Base-by-base conservation (phyloP, 2,888 invertebrate genomes). In the Bombylius discolor region DNA sequence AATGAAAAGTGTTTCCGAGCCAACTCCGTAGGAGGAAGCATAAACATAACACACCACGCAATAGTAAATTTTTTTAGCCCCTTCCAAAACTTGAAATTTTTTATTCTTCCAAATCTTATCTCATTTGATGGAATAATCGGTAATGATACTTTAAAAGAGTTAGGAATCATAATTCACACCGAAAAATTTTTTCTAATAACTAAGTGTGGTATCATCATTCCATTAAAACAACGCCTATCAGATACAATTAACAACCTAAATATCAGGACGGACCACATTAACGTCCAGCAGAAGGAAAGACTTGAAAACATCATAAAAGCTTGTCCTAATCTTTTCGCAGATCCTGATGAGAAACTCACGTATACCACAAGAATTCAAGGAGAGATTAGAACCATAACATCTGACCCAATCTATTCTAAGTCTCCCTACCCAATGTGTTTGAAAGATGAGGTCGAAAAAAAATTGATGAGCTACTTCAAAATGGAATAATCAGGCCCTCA, bases 321-420 rank as follows among this genome's bases (percentile, higher is more conserved):
- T n/a, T n/a, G n/a, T n/a, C n/a, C n/a, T n/a, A n/a, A n/a, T n/a
- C n/a, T n/a, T n/a, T n/a, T n/a, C n/a, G n/a, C n/a, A 4, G 52
- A 58, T 42, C 58, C 58, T 8, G 47, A 56, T 23, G 44, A 55
- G 34, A 57, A 59, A 56, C 42, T 59, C 7, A 57, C 56, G 5
- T 56, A 47, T 11, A 56, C 58, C 4, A 56, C 56, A 7, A 51
- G 14, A 11, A 55, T 59, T 36, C 45, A 34, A 39, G 55, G 55
- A 4, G 54, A 58, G 50, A 58, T 58, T 13, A 48, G 59, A 14
- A 59, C 56, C 23, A 53, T 46, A 12, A 44, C 55, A 12, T 48
- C 49, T 32, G 31, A 51, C 9, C 56, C 56, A 5, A 50, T 59
- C 5, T 56, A 56, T 33, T 52, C 55, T 4, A 55, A 53, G 13